Base-by-base conservation (phyloP, 2,888 invertebrate genomes). In the Molorchus minor region DNA sequence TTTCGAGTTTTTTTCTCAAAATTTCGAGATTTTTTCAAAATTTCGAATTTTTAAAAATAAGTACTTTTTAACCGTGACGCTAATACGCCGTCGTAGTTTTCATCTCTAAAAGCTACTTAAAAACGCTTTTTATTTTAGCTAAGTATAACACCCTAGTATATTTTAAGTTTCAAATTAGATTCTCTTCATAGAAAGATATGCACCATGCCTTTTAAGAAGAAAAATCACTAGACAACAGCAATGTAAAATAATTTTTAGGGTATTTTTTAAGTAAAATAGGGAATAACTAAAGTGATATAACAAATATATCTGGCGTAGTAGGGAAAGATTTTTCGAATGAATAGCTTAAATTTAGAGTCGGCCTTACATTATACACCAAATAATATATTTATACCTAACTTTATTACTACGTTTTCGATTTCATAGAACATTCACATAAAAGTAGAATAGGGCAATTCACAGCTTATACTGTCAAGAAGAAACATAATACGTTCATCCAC, bases 361-460 rank as follows among this genome's bases (percentile, higher is more conserved):
- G 77, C 76, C 76, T 77, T 76, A 71, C 67, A 66, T 70, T 62
- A 76, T 77, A 76, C 77, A 77, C 77, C 77, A 77, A 77, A 72
- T 49, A 56, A 61, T 67, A 71, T 69, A 67, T 69, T 68, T 61
- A 62, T 67, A 70, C 63, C 58, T 61, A 58, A 58, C 44, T 55
- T 55, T 45, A 43, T 58, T 43, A 58, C 36, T 53, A 46, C 36
- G 44, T 58, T 69, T 69, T 67, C 60, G 64, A 67, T 56, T 64
- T 61, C 62, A 64, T 67, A 70, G 64, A 61, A 59, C 56, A 58
- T 68, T 68, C 70, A 69, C 68, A 57, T 67, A 66, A 63, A 66
- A 58, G 58, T 70, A 70, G 68, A 60, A 61, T 62, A 65, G 62
- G 60, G 21, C 54, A 56, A 47, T 53, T 56, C 61, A 65, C 62